These are phyloP conservation scores for Hesperia comma DNA, from an alignment of 2,888 invertebrate genomes.

Conservation along the genomic window DNA sequence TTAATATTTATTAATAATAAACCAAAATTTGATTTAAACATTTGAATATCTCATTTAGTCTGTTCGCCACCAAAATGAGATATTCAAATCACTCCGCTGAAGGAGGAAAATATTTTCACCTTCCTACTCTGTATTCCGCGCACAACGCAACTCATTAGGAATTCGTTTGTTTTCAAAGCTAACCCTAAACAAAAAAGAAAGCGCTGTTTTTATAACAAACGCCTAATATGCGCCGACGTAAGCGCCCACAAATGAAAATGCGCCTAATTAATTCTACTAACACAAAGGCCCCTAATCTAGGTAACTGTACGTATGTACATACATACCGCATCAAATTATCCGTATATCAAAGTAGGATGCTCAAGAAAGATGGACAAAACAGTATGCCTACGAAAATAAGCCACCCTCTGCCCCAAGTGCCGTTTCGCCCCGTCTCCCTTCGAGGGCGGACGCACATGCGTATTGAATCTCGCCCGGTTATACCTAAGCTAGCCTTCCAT, in stretches of 20 bases:
- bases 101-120: constrained; percentile 44
- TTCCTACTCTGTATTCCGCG: constrained; percentile 42
- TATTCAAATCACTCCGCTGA: constrained; percentile 45
- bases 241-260: constrained; percentile 61
- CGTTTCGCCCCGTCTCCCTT: constrained; percentile 46
- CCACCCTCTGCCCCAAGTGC: constrained; percentile 52
- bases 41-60: constrained; percentile 35
- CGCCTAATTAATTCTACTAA: constrained; percentile 71
- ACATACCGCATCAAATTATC: constrained; percentile 57
- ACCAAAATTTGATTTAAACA: constrained; percentile 12
- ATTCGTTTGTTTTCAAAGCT: constrained; percentile 56
- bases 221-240: constrained; percentile 54
- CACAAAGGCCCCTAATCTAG: constrained; percentile 52
- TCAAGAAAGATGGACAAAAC: constrained; percentile 57
- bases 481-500: constrained; percentile 75
- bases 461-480: constrained; percentile 60
- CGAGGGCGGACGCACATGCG: constrained; percentile 75
- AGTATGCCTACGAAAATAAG: constrained; percentile 58
- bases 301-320: constrained; percentile 38
- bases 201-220: constrained; percentile 60
- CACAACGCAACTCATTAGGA: constrained; percentile 60
- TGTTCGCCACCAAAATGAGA: constrained; percentile 39
- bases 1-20: constrained; percentile 23
- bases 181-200: constrained; percentile 55
- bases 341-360: constrained; percentile 55